Evolutionary conservation across 1,140 invertebrate genomes (phyloP).

Genomic region (Bombus ignitus): DNA sequence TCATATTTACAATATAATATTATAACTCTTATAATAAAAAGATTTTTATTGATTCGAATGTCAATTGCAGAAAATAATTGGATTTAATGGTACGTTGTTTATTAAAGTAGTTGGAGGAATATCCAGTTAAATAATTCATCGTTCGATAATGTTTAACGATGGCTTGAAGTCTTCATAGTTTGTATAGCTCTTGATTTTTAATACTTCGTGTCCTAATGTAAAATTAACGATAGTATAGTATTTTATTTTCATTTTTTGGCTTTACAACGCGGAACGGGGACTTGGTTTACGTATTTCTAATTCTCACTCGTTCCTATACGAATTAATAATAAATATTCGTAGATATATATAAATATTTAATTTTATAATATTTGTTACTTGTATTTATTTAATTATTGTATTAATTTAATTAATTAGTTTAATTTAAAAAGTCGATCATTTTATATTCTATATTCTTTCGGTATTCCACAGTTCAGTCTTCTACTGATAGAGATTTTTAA

Average conservation of each 20-base stretch:
- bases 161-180: background rate
- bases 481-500: background rate
- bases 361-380: too few relatives aligned
- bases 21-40: too few relatives aligned
- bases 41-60: background rate
- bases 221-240: background rate
- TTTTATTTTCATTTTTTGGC: too few relatives aligned
- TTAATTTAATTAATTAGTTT: too few relatives aligned
- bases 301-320: too few relatives aligned
- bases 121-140: background rate
- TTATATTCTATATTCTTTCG: too few relatives aligned
- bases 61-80: background rate
- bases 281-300: too few relatives aligned
- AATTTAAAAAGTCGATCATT: too few relatives aligned
- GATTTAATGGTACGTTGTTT: background rate
- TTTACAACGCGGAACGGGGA: too few relatives aligned
- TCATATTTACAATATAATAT: too few relatives aligned
- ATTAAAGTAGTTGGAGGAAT: background rate
- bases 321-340: background rate
- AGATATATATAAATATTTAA: background rate
- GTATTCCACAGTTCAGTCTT: too few relatives aligned
- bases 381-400: too few relatives aligned
- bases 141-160: background rate
- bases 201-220: background rate
- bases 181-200: background rate